These are phyloP conservation scores for Leptatherina wallacei DNA, from an alignment of 2,797 vertebrate genomes.

Conservation along the genomic window DNA sequence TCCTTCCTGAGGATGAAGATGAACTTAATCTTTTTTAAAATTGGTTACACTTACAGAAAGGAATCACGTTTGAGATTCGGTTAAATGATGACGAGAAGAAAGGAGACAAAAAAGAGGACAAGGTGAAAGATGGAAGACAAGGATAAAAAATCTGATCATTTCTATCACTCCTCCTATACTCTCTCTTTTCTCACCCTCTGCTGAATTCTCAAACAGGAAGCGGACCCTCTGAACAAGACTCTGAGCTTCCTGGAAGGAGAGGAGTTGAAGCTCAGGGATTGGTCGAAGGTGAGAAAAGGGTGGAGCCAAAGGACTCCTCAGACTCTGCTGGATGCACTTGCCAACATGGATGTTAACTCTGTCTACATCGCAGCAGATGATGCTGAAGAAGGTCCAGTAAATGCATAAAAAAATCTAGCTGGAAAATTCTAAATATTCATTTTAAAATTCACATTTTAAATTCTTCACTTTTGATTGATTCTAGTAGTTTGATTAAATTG, in stretches of 20 bases:
- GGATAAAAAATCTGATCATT: neutral
- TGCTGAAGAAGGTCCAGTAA: conserved; percentile 46
- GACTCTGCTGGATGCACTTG: conserved; percentile 74
- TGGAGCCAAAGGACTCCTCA: conserved; percentile 73
- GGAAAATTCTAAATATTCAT: neutral
- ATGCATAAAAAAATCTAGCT: neutral
- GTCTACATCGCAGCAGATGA: conserved; percentile 14
- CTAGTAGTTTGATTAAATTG: neutral
- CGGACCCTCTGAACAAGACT: conserved; percentile 77
- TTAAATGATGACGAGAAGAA: conserved; percentile 71
- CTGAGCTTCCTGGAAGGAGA: conserved; percentile 79
- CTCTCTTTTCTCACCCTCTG: neutral
- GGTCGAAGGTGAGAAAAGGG: conserved; percentile 52
- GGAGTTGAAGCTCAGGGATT: conserved; percentile 70
- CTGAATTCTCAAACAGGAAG: conserved; percentile 69
- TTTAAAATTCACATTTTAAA: neutral
- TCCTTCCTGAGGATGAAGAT: neutral
- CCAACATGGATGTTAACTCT: conserved; percentile 69
- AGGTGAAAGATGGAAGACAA: conserved; percentile 18
- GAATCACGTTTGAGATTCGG: conserved; percentile 92
- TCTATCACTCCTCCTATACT: neutral
- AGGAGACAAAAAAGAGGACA: conserved; percentile 37
- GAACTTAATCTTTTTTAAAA: neutral
- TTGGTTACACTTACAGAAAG: conserved; percentile 71
- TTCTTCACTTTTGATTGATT: neutral